These are phyloP conservation scores for Oryzias sinensis DNA, from an alignment of 2,797 vertebrate species.

Conservation along the genomic window DNA sequence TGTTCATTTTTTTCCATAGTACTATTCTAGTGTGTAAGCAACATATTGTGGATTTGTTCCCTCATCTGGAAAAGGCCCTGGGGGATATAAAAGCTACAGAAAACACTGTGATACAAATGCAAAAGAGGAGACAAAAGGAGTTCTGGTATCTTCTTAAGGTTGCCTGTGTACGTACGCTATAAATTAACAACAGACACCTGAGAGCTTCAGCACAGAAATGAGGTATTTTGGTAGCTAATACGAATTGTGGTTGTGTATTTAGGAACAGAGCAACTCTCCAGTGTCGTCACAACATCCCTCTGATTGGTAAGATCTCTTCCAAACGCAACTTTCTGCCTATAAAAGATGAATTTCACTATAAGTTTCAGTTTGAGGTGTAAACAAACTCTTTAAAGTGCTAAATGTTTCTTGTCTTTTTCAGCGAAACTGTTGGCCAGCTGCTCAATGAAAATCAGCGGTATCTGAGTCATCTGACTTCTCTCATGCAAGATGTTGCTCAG, in stretches of 20 bases:
- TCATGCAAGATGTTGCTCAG: slow-evolving; percentile 85
- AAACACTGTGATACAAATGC: slow-evolving; percentile 93
- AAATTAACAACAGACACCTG: slow-evolving; percentile 1
- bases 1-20: slow-evolving; percentile 65
- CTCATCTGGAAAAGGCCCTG: slow-evolving; percentile 89
- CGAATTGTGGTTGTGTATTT: slow-evolving; percentile 32
- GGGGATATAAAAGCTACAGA: slow-evolving; percentile 93
- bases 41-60: slow-evolving; percentile 95
- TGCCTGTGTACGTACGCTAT: slow-evolving; percentile 87
- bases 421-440: slow-evolving; percentile 83
- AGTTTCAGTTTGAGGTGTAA: too few species aligned
- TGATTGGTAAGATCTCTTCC: slow-evolving; percentile 77
- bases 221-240: slow-evolving; percentile 9
- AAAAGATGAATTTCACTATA: background rate
- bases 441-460: slow-evolving; percentile 91
- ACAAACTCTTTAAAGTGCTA: too few species aligned
- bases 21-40: slow-evolving; percentile 94
- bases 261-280: slow-evolving; percentile 85
- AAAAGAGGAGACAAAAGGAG: slow-evolving; percentile 93
- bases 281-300: slow-evolving; percentile 73
- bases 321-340: background rate
- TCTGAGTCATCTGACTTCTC: slow-evolving; percentile 85
- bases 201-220: slow-evolving; percentile 1
- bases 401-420: slow-evolving; percentile 53
- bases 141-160: slow-evolving; percentile 98